Conservation (phyloP, 23 tunicate species). For the Pegea sp. region DNA sequence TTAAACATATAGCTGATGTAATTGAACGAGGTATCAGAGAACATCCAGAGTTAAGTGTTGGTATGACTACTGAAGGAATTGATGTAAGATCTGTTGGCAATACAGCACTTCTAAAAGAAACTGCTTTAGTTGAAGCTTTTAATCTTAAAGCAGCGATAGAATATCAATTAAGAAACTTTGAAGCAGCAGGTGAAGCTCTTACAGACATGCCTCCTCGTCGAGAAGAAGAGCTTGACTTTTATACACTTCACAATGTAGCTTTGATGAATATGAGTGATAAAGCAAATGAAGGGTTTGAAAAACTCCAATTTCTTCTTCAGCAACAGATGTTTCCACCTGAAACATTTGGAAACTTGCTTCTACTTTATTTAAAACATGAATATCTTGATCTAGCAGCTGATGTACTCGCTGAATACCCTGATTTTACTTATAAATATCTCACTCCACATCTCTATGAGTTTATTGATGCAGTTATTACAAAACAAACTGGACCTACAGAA, state of each 20-base stretch:
- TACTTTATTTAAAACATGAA: conserved; percentile 86
- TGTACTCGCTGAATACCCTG: conserved; percentile 88
- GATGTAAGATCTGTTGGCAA: conserved; percentile 98
- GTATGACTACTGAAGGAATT: conserved; percentile 97
- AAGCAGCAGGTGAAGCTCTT: conserved; percentile 92
- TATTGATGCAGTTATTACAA: conserved; percentile 87
- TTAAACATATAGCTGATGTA: conserved; percentile 96
- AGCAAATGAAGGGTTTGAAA: conserved; percentile 92
- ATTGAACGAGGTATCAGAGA: conserved; percentile 91
- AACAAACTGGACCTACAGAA: conserved; percentile 78
- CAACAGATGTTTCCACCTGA: conserved; percentile 62
- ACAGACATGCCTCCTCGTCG: conserved; percentile 99
- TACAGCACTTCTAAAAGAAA: conserved; percentile 58
- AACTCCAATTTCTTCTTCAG: conserved; percentile 69
- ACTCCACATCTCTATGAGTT: conserved; percentile 62
- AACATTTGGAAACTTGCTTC: conserved; percentile 77
- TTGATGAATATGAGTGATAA: conserved; percentile 74
- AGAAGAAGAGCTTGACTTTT: conserved; percentile 84
- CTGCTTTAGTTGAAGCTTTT: conserved; percentile 90
- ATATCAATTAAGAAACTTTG: conserved; percentile 75
- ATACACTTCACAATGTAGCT: conserved; percentile 88
- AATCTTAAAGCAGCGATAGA: conserved; percentile 96
- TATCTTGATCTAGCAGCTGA: conserved; percentile 94
- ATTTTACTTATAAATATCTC: conserved; percentile 73
- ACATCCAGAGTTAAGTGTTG: conserved; percentile 96